Evolutionary conservation across 2,797 vertebrate species (phyloP).

Genomic region (Podarcis lilfordi): DNA sequence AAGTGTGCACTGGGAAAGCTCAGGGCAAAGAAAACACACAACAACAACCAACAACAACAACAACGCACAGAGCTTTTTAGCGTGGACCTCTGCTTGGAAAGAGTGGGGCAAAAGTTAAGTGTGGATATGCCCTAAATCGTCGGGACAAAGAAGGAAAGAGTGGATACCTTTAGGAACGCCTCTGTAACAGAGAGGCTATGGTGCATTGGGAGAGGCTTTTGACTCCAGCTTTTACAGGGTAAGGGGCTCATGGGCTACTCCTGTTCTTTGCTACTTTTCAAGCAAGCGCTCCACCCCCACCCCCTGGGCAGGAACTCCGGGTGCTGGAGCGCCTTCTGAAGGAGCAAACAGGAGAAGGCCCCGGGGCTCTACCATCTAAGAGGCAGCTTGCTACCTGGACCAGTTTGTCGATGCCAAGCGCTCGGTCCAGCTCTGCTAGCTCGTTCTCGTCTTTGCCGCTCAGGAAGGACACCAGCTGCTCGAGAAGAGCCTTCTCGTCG

Average conservation of each 20-base stretch:
- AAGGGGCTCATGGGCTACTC: background rate
- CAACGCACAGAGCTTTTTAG: too few relatives aligned
- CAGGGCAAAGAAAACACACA: too few relatives aligned
- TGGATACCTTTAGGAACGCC: background rate
- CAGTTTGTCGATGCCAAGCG: slow-evolving; percentile 95
- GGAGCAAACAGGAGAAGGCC: background rate
- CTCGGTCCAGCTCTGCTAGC: slow-evolving; percentile 91
- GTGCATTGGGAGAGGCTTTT: background rate
- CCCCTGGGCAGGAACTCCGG: background rate
- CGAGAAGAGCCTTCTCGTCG: slow-evolving; percentile 92
- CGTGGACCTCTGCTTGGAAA: too few relatives aligned
- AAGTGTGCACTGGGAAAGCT: too few relatives aligned
- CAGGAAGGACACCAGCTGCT: slow-evolving; percentile 94
- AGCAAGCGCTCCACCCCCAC: background rate
- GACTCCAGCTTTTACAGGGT: background rate
- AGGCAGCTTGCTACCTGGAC: slow-evolving; percentile 82
- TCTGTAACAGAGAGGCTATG: background rate
- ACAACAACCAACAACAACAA: too few relatives aligned
- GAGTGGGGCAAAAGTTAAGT: too few relatives aligned
- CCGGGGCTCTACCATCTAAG: accelerated
- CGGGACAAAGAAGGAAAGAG: background rate
- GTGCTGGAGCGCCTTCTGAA: slow-evolving; percentile 29
- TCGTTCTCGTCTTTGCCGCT: slow-evolving; percentile 95
- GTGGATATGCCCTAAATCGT: background rate
- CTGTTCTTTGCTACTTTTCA: background rate